phyloP scores from a whole-genome alignment of 2,113 vertebrate species.

The Halcyon senegalensis region DNA sequence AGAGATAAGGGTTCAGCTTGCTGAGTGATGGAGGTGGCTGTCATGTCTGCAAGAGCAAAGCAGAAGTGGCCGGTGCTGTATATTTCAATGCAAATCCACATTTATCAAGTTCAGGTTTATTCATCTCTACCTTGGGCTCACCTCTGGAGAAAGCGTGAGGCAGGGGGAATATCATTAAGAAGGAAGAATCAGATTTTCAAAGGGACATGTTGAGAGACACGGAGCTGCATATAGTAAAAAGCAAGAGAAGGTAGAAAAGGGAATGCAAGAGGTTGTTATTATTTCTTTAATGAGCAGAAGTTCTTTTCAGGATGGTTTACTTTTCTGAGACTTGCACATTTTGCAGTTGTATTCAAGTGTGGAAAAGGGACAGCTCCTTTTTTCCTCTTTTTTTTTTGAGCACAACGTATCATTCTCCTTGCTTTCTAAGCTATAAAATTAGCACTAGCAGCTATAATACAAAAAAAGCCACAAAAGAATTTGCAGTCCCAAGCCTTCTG shows the following conservation, averaged over 20 bases:
- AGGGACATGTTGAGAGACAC: neutral
- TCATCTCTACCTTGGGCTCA: neutral
- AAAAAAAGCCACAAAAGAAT: neutral
- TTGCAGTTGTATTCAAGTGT: neutral
- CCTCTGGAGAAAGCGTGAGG: neutral
- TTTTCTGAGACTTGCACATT: neutral
- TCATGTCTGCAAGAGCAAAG: neutral
- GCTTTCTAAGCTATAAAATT: constrained; percentile 18
- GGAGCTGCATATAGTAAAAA: neutral
- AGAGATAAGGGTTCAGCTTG: neutral
- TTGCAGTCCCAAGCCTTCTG: neutral
- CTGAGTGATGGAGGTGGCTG: neutral
- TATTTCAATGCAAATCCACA: neutral
- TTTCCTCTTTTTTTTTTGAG: neutral
- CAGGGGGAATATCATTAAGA: neutral
- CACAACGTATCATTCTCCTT: neutral
- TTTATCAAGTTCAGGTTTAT: neutral
- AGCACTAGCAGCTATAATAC: constrained; percentile 7
- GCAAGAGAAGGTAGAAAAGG: neutral
- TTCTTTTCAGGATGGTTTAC: neutral
- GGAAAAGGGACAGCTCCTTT: neutral
- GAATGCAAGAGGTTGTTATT: neutral
- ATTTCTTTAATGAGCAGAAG: neutral
- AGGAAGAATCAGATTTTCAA: neutral
- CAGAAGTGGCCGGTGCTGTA: neutral